Evolutionary conservation across 2,888 invertebrate genomes (phyloP), one percentile per base, ranked within the genome.

Genomic region (Polydrusus pterygomalis): DNA sequence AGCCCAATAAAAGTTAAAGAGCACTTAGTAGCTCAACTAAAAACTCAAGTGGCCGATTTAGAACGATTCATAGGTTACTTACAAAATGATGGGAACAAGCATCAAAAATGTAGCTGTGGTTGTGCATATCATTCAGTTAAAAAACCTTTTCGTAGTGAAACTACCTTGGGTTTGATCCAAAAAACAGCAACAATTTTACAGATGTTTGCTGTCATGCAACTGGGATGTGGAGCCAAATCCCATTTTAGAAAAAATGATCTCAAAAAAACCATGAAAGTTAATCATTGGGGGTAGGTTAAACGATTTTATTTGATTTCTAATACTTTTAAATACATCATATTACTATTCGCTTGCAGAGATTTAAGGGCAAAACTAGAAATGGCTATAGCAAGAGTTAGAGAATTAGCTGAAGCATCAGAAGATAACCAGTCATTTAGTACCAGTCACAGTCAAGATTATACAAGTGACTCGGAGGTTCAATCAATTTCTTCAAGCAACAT

Each of bases 1-100:
- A 97, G 97, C 82, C 97, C 97, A 15, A 91, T 97, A 78, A 94
- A 97, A 86, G 97, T 98, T 89, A 98, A 99, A 87, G 98, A 98
- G 84, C 97, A 98, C 87, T 90, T 99, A 17, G 97, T 99, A 18
- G 91, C 92, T 58, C 99, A 99, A 87, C 89, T 99, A 18, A 98
- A 98, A 88, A 96, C 97, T 0, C 99, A 99, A 89, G 97, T 99
- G 70, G 93, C 95, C 54, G 99, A 99, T 88, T 91, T 99, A 88
- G 99, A 99, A 87, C 92, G 98, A 80, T 99, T 99, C 86, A 98
- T 99, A 81, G 93, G 95, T 82, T 94, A 98, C 84, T 91, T 99
- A 83, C 99, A 99, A 90, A 94, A 94, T 80, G 94, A 94, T 82
- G 88, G 90, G 0, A 88, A 89, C 0, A 93, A 90, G 78, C 82